A percentile compares a stretch with the other conserved stretches of the same genome.
These are phyloP conservation scores for Coleophora flavipennella DNA, from an alignment of 2,888 invertebrate genomes.

Conservation along the genomic window DNA sequence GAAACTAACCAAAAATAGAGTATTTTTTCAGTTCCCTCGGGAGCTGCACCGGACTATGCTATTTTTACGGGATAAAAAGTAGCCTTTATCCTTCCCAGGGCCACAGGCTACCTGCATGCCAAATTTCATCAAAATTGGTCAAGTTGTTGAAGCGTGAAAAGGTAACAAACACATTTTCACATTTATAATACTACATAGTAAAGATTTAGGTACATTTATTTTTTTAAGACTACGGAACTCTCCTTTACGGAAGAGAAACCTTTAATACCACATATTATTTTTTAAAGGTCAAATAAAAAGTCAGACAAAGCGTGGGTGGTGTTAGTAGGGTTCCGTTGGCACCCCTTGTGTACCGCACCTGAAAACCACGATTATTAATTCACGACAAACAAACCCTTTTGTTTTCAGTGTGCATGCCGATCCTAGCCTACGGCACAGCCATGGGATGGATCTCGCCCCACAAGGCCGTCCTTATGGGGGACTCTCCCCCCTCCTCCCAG, in stretches of 20 bases:
- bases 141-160: no score
- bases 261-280: not conserved
- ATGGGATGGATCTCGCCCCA: constrained; percentile 74
- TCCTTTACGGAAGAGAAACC: not conserved
- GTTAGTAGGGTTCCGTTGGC: not conserved
- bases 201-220: no score
- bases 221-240: not conserved
- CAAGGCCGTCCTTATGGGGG: constrained; percentile 58
- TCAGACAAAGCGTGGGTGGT: not conserved
- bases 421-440: constrained; percentile 67
- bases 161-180: no score
- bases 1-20: no score
- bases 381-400: not conserved
- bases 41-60: no score
- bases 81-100: no score
- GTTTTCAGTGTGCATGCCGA: constrained; percentile 67
- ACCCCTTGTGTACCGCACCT: not conserved
- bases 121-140: no score
- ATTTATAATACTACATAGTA: no score
- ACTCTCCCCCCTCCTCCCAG: constrained; percentile 38
- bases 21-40: no score
- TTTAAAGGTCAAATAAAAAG: not conserved
- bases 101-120: no score
- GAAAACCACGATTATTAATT: not conserved
- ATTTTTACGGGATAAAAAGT: no score